Evolutionary conservation across 2,113 vertebrate species (phyloP), one percentile per base, ranked within the genome.

Genomic region (Gila orcuttii): DNA sequence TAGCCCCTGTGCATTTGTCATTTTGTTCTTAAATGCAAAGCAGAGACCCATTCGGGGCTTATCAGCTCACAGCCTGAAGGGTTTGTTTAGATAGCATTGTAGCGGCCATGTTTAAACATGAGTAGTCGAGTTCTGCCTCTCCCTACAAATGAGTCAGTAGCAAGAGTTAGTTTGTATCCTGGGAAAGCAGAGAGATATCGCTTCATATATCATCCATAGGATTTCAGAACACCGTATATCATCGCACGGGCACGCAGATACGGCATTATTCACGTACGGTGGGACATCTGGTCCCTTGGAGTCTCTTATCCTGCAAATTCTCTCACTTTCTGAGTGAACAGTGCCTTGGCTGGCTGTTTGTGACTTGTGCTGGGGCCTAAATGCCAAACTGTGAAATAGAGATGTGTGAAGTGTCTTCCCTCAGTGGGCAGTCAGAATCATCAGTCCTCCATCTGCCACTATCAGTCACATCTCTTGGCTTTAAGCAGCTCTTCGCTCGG

Each of bases 51-150:
- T 86, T n/a, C 33, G 33, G 42, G 31, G 69, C 86, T 88, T 88
- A 89, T 88, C 86, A 62, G 86, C 28, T 64, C 59, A 57, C 28
- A 73, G 77, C 86, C 85, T 86, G 82, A 86, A 89, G 84, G 86
- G 74, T 82, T 78, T 89, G 85, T 89, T 89, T 88, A 88, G 86
- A 86, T 89, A 89, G 76, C 62, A 47, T 50, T 69, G 86, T 82
- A 78, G 71, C 19, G 12, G 62, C 84, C 78, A 89, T 89, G 86
- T 89, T 86, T 89, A 89, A 86, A 89, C 85, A 88, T 89, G 85
- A 89, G 85, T 60, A 85, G 85, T 74, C 3, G 33, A 81, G 71
- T 36, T 68, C 64, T 78, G 81, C 62, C 28, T 79, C 74, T 86
- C 85, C 86, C 82, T 88, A 66, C 86, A 86, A 89, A 89, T 89